Percentiles rank a stretch among this genome's conserved stretches.
phyloP scores from a whole-genome alignment of 1,140 invertebrate species.

The Calycopis cecrops region DNA sequence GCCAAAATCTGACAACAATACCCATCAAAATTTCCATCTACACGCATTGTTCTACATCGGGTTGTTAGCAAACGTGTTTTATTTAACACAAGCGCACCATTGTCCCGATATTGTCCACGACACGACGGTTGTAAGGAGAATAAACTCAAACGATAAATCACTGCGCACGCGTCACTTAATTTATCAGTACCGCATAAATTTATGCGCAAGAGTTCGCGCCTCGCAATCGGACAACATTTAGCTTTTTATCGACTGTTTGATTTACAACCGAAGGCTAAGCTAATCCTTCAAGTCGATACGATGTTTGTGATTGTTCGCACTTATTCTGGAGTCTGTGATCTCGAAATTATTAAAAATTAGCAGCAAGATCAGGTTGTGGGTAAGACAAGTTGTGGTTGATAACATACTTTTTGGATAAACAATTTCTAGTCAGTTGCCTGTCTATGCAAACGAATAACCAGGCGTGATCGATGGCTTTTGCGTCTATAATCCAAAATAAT shows the following conservation, averaged over 20 bases:
- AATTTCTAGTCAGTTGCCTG: no score
- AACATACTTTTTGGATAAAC: no score
- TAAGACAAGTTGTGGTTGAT: no score
- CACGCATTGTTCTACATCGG: no score
- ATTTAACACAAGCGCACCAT: neutral
- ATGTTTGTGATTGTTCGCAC: conserved; percentile 26
- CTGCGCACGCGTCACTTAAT: conserved; percentile 43
- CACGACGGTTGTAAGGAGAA: conserved; percentile 20
- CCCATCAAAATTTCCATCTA: no score
- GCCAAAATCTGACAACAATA: no score
- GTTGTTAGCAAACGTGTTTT: no score
- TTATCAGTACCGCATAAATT: conserved; percentile 64
- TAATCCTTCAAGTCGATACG: conserved; percentile 68
- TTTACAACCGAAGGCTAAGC: conserved; percentile 46
- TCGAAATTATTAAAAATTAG: no score
- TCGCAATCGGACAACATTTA: conserved; percentile 67
- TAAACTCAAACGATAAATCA: conserved; percentile 47
- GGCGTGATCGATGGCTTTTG: no score
- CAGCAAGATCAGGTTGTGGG: no score
- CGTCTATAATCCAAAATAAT: no score
- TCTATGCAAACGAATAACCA: no score
- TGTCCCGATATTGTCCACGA: conserved; percentile 1
- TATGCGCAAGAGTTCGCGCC: conserved; percentile 52
- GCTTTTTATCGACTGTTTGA: conserved; percentile 72
- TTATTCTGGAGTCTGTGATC: conserved; percentile 39